Evolutionary conservation across 2,113 vertebrate species (phyloP).

Genomic region (Gallinago media): DNA sequence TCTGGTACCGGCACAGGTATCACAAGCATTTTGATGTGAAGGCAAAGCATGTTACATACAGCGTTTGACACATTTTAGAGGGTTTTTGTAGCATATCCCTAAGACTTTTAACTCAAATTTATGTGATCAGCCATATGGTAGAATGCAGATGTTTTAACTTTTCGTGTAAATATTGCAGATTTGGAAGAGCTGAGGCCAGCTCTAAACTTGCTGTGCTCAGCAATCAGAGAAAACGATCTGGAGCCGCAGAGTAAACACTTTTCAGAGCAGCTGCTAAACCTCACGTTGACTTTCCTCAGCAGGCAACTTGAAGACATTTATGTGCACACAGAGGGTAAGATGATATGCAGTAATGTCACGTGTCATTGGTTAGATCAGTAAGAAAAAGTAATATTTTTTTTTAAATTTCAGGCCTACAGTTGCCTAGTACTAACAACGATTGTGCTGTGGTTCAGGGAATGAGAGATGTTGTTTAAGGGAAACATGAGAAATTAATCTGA

Average conservation of each 20-base stretch:
- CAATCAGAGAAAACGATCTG: conserved; percentile 86
- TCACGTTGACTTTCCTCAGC: conserved; percentile 88
- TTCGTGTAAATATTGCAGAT: conserved; percentile 65
- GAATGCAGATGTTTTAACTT: not conserved
- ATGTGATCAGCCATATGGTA: not conserved
- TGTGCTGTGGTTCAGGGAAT: not conserved
- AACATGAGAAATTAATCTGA: not conserved
- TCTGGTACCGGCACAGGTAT: fast-evolving
- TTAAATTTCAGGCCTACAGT: not conserved
- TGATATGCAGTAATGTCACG: fast-evolving
- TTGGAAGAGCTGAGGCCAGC: conserved; percentile 88
- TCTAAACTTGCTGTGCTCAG: conserved; percentile 86
- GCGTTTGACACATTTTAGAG: not conserved
- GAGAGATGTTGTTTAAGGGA: not conserved
- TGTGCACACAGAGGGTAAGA: conserved; percentile 75
- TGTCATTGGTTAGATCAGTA: not conserved
- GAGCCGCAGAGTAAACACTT: conserved; percentile 93
- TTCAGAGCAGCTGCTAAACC: conserved; percentile 91
- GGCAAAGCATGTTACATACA: not conserved
- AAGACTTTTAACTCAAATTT: not conserved
- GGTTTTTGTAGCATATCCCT: not conserved
- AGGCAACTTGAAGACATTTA: conserved; percentile 84
- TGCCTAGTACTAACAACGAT: not conserved
- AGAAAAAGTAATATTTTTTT: not conserved
- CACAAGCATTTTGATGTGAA: not conserved